Percentiles rank a stretch among this genome's conserved stretches.
These are phyloP conservation scores for Atrina japonica DNA, from an alignment of 2,888 invertebrate species.

Conservation along the genomic window DNA sequence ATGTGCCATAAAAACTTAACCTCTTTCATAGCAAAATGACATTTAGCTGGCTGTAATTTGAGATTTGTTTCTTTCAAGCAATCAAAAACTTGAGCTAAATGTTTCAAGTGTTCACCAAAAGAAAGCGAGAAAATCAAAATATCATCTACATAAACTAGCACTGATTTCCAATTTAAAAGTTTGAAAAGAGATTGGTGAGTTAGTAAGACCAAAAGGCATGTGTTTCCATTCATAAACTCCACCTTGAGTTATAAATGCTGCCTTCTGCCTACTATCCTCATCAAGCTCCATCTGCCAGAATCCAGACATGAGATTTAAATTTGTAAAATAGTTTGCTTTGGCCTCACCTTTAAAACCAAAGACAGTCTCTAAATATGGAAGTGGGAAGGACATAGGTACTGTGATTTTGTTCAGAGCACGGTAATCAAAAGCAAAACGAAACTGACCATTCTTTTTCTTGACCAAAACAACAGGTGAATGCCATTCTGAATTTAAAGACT, in stretches of 20 bases:
- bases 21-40: slow-evolving; percentile 34
- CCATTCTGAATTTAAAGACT: slow-evolving; percentile 42
- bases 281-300: slow-evolving; percentile 45
- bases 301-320: slow-evolving; percentile 46
- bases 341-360: slow-evolving; percentile 51
- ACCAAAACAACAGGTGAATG: slow-evolving; percentile 34
- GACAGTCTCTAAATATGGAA: slow-evolving; percentile 46
- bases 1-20: slow-evolving; percentile 31
- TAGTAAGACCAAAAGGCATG: slow-evolving; percentile 49
- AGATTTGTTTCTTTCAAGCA: slow-evolving; percentile 25
- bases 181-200: slow-evolving; percentile 50
- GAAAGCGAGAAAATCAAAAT: slow-evolving; percentile 48
- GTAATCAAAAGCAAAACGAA: slow-evolving; percentile 50
- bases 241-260: slow-evolving; percentile 53
- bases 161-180: slow-evolving; percentile 54
- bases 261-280: slow-evolving; percentile 49
- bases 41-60: slow-evolving; percentile 30
- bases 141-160: slow-evolving; percentile 56
- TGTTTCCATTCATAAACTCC: slow-evolving; percentile 44
- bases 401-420: slow-evolving; percentile 49
- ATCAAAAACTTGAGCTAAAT: slow-evolving; percentile 39
- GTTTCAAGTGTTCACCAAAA: slow-evolving; percentile 52
- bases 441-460: slow-evolving; percentile 34
- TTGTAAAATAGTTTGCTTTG: slow-evolving; percentile 44
- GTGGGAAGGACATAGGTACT: too few relatives aligned